Evolutionary conservation across 2,888 invertebrate species (phyloP).

Genomic region (Colostygia pectinataria): DNA sequence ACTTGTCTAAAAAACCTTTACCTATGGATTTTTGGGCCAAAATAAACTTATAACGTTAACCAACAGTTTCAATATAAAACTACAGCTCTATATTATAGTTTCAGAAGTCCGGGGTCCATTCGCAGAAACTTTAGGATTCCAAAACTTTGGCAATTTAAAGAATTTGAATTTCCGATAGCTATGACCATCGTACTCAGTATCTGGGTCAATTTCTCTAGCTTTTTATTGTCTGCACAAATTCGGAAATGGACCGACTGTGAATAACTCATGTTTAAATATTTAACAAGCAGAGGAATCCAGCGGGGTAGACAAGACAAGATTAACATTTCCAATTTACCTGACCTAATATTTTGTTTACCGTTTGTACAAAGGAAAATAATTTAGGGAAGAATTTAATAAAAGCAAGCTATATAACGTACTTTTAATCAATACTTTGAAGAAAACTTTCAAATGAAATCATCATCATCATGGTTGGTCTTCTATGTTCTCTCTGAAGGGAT

Average conservation of each 20-base stretch:
- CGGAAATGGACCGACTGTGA: conserved; percentile 9
- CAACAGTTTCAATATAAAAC: no score
- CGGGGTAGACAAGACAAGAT: conserved; percentile 22
- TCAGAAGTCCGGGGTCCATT: no score
- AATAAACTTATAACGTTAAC: no score
- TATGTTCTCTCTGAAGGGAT: no score
- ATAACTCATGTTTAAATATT: conserved; percentile 23
- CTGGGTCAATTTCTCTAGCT: conserved; percentile 16
- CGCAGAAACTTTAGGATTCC: no score
- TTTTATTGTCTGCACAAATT: conserved; percentile 25
- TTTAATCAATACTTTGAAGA: conserved; percentile 14
- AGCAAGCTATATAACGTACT: conserved; percentile 7
- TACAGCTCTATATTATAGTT: background rate
- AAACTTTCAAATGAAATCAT: conserved; percentile 5
- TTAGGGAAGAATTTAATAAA: conserved; percentile 34
- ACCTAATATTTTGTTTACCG: conserved; percentile 33
- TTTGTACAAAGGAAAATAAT: conserved; percentile 28
- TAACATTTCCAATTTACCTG: conserved; percentile 33
- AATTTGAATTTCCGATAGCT: conserved; percentile 1
- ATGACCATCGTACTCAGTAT: background rate
- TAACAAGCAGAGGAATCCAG: conserved; percentile 14
- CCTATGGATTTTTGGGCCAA: no score
- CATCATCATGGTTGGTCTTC: no score
- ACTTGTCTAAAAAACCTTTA: no score
- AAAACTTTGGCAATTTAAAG: background rate